Percentiles rank a stretch among this genome's conserved stretches.
These are phyloP conservation scores for Coremacera marginata DNA, from an alignment of 2,888 invertebrate species.

Conservation along the genomic window DNA sequence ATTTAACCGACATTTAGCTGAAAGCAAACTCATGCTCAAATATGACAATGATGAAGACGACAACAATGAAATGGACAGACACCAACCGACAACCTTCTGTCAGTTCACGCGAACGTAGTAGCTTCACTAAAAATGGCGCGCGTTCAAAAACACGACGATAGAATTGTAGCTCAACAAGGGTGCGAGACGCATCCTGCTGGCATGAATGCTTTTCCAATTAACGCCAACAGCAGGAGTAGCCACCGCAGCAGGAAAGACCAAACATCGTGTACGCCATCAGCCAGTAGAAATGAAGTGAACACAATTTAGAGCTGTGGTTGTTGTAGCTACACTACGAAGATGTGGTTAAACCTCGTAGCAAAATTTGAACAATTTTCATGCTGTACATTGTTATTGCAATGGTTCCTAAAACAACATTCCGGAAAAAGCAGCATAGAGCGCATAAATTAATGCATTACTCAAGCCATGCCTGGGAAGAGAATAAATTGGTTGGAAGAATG, in stretches of 20 bases:
- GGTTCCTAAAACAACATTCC: constrained; percentile 34
- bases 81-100: not conserved
- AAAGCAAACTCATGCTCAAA: constrained; percentile 8
- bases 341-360: constrained; percentile 28
- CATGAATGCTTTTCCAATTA: constrained; percentile 32
- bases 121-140: constrained; percentile 3
- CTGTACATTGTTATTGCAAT: constrained; percentile 30
- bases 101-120: not conserved
- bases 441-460: constrained; percentile 27
- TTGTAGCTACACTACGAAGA: no score
- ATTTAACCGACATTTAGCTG: constrained; percentile 32
- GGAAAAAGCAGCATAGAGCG: constrained; percentile 17
- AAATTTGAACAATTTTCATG: constrained; percentile 10
- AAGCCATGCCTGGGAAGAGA: not conserved
- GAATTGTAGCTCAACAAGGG: not conserved
- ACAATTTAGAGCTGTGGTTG: not conserved
- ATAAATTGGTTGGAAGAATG: no score
- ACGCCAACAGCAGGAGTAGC: constrained; percentile 20
- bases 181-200: not conserved
- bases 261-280: not conserved
- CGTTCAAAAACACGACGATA: not conserved
- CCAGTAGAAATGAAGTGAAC: constrained; percentile 16
- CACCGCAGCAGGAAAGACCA: not conserved
- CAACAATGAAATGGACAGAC: not conserved
- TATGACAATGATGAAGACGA: not conserved